A percentile compares a stretch with the other conserved stretches of the same genome.
Evolutionary conservation across 2,888 invertebrate genomes (phyloP).

Genomic region (Eilema caniola): DNA sequence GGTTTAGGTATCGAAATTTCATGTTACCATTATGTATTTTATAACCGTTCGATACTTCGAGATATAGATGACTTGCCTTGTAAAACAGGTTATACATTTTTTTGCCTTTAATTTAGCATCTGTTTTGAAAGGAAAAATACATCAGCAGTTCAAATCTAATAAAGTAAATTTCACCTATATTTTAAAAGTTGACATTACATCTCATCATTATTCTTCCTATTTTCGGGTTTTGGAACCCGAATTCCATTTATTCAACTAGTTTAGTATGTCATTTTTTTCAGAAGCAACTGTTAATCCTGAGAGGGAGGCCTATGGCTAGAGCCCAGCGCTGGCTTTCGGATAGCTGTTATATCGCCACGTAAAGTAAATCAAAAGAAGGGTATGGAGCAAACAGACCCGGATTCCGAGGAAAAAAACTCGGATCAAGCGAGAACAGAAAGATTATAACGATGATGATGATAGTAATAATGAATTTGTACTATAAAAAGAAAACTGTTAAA

Average conservation of each 20-base stretch:
- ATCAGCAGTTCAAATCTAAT: neutral
- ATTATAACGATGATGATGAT: no score
- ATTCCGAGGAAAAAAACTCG: no score
- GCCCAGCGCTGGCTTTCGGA: no score
- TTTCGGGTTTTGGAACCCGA: no score
- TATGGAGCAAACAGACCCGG: no score
- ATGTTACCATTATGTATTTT: constrained; percentile 22
- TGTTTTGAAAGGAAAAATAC: neutral
- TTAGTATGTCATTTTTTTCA: no score
- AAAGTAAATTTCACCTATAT: neutral
- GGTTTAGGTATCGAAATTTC: constrained; percentile 33
- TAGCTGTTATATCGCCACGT: neutral
- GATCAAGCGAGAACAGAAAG: no score
- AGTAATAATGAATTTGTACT: neutral
- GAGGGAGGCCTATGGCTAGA: no score
- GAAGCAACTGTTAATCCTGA: no score
- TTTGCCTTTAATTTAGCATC: neutral
- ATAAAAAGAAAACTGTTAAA: neutral
- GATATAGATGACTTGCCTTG: neutral
- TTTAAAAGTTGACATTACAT: no score
- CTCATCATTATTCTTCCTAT: no score
- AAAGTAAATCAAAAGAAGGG: neutral
- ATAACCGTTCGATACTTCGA: neutral
- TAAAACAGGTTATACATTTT: neutral
- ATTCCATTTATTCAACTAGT: no score